Evolutionary conservation across 2,888 invertebrate genomes (phyloP), one percentile per base, ranked within the genome.

Genomic region (Lamellibrachia columna): DNA sequence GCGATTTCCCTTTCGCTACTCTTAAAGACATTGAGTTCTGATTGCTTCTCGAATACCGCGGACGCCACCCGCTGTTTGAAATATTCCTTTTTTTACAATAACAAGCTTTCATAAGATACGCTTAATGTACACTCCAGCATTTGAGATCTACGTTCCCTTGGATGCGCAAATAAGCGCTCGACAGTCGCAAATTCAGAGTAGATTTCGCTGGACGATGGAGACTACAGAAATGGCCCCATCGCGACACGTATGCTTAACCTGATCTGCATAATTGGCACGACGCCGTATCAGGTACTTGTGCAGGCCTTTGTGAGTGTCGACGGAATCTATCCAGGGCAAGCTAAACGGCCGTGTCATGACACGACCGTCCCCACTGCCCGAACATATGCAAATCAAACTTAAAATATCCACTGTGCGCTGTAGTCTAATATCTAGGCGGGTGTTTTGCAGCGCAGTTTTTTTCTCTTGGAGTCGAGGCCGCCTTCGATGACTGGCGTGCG

Each of bases 41-140:
- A 40, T 40, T 40, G 40, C 40, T 40, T 40, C 40, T 40, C 75
- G 2, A 75, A 75, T 22, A n/a, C 11, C 15, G 75, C 75, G n/a
- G 75, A 75, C 22, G 75, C 15, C 75, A 75, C 75, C 75, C 75
- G 75, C 75, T 75, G 75, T 75, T 75, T 75, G 75, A 75, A 75
- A 75, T 75, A 75, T 75, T 75, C n/a, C 22, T 22, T 11, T 75
- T 75, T 75, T 22, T n/a, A 75, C 22, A 15, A 75, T 75, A n/a
- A 6, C 3, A 75, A 75, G n/a, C 75, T 22, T 75, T 75, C 75
- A 75, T n/a, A 75, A 75, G 22, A 75, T n/a, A 75, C 75, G 75
- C 75, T 22, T 15, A 15, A 22, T 75, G 75, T 3, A 15, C n/a
- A 15, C 75, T 15, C 75, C 2, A 4, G n/a, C 75, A 75, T 75